These are phyloP conservation scores for Alethe diademata DNA, from an alignment of 2,113 vertebrate species.

Conservation along the genomic window DNA sequence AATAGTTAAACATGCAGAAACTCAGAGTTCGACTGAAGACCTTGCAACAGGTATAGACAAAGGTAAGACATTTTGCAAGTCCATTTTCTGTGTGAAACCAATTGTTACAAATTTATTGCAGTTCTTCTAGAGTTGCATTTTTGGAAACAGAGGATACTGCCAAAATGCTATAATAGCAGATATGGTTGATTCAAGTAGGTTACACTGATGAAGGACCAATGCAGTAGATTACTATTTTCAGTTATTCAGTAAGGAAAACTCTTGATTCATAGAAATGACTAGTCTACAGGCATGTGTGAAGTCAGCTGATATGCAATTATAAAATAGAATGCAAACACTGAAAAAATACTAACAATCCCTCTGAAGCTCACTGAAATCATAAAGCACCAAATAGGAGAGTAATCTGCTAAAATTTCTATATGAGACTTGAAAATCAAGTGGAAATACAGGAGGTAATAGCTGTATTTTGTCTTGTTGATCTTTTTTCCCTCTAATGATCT, in stretches of 20 bases:
- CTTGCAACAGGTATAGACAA: constrained; percentile 79
- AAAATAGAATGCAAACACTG: neutral
- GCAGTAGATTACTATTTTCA: neutral
- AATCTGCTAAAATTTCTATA: neutral
- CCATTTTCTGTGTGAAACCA: neutral
- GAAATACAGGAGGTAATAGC: neutral
- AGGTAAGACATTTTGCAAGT: constrained; percentile 74
- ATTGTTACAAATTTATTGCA: neutral
- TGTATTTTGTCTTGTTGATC: neutral
- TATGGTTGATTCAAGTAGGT: neutral
- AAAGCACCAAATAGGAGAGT: neutral
- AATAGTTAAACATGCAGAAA: constrained; percentile 79
- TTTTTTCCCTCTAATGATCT: neutral
- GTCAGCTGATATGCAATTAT: neutral
- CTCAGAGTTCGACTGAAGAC: constrained; percentile 75
- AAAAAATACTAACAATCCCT: neutral
- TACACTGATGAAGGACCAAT: neutral
- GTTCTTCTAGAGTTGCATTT: neutral
- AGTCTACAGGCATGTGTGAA: neutral
- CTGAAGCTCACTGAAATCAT: neutral
- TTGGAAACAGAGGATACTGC: neutral
- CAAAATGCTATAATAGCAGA: neutral
- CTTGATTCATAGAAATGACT: neutral
- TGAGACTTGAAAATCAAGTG: neutral
- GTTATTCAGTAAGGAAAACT: neutral